Conservation (phyloP, 2,113 vertebrate genomes). For the Ardeotis arabs region DNA sequence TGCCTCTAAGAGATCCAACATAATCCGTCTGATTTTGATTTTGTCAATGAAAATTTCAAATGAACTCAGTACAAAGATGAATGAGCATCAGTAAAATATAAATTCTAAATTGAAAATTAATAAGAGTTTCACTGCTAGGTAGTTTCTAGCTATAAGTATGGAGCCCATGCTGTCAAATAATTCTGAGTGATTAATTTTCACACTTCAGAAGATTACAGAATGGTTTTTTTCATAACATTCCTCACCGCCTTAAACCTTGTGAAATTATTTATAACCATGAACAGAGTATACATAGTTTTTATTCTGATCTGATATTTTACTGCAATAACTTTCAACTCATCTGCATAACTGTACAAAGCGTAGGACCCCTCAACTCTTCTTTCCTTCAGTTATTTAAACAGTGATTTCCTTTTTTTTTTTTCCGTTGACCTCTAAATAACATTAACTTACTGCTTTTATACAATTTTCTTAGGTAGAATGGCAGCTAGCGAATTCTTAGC, state of each 20-base stretch:
- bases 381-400: not conserved
- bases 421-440: not conserved
- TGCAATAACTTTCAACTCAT: not conserved
- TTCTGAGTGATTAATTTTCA: constrained; percentile 16
- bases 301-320: not conserved
- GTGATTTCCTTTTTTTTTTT: not conserved
- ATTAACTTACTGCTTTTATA: not conserved
- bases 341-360: not conserved
- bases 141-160: not conserved
- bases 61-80: not conserved
- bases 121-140: not conserved
- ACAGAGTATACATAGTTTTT: not conserved
- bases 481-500: not conserved
- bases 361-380: not conserved
- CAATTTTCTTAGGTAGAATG: not conserved
- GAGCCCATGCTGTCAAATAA: not conserved
- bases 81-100: not conserved
- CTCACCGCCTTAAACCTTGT: not conserved
- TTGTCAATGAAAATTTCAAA: not conserved
- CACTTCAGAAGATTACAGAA: not conserved
- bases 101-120: not conserved
- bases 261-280: not conserved
- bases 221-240: not conserved
- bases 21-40: not conserved
- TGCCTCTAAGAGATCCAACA: not conserved